These are phyloP conservation scores for Hypsibius dujardini DNA, from an alignment of 1,140 invertebrate species.

Conservation along the genomic window DNA sequence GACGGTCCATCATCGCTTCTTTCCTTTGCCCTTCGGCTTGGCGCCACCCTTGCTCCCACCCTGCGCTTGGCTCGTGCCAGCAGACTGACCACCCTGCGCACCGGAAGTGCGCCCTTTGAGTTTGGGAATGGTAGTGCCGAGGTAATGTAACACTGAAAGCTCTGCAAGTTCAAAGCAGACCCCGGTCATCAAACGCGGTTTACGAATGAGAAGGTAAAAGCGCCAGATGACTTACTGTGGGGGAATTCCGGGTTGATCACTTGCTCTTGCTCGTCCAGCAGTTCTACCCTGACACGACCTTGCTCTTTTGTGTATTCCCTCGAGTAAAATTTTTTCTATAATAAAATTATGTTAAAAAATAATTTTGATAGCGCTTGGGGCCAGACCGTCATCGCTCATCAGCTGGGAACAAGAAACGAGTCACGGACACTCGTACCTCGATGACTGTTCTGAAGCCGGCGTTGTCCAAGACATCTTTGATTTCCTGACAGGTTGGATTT, in stretches of 20 bases:
- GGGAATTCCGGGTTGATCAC: constrained; percentile 52
- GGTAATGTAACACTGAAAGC: constrained; percentile 53
- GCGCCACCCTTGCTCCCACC: constrained; percentile 29
- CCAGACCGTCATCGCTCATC: no score
- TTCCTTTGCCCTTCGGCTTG: constrained; percentile 29
- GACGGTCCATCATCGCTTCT: constrained; percentile 20
- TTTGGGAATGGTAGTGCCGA: constrained; percentile 74
- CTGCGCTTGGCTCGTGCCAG: constrained; percentile 30
- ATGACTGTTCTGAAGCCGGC: constrained; percentile 63
- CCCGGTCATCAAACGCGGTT: constrained; percentile 21
- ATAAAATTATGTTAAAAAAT: no score
- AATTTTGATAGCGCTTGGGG: no score
- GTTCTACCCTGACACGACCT: constrained; percentile 71
- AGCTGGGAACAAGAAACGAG: no score
- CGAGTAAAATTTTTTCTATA: constrained; percentile 69
- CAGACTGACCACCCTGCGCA: not conserved
- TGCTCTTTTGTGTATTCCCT: constrained; percentile 75
- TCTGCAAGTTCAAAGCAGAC: constrained; percentile 34
- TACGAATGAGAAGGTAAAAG: constrained; percentile 17
- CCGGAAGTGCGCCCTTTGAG: constrained; percentile 52
- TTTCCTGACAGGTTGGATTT: constrained; percentile 81
- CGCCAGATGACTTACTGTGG: constrained; percentile 37
- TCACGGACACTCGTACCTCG: no score
- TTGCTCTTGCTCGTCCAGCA: constrained; percentile 76
- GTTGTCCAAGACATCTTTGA: constrained; percentile 66